Evolutionary conservation across 2,113 vertebrate genomes (phyloP), one percentile per base, ranked within the genome.

Genomic region (Prionailurus viverrinus): DNA sequence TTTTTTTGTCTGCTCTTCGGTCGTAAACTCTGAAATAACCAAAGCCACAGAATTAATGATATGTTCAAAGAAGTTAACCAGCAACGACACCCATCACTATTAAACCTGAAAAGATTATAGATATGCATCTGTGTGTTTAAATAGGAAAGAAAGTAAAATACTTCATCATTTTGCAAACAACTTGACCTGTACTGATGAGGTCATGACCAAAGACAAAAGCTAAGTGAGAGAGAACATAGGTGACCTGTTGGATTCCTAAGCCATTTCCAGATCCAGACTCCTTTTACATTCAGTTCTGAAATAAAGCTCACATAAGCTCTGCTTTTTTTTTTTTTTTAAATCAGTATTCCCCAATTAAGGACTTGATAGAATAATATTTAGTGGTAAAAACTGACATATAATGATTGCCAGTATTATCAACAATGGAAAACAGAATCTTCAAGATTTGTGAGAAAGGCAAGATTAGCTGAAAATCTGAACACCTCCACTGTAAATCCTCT

Each of bases 391-490:
- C 55, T 91, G 58, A 78, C 36, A 91, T 83, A 27, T 63, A 63
- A 7, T 63, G n/a, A 91, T 84, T 78, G 31, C 53, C 48, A 69
- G 3, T 48, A 51, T 83, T 82, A 89, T 68, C 55, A 36, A 33
- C 45, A 81, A 73, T 81, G 81, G 94, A 94, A 97, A 91, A 69
- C 5, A 19, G 36, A 45, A 63, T 92, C 91, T 85, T 95, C 55
- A 80, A 90, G 63, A 79, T 86, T 53, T 94, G 41, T 91, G 88
- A 97, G 93, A 94, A 94, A 91, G 66, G n/a, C 61, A 88, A 88
- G 65, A 39, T 63, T 84, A 61, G 39, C 14, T 78, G 83, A 58
- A 94, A 68, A 55, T 68, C 71, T 90, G 27, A 68, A 27, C 36
- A 58, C 41, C 36, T 29, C 48, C 63, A 55, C 16, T 6, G 0